Percentiles rank a stretch among this genome's conserved stretches.
Conservation (phyloP, 64 coral and sea anemone genomes). For the Hydrozoanthus tunicans region DNA sequence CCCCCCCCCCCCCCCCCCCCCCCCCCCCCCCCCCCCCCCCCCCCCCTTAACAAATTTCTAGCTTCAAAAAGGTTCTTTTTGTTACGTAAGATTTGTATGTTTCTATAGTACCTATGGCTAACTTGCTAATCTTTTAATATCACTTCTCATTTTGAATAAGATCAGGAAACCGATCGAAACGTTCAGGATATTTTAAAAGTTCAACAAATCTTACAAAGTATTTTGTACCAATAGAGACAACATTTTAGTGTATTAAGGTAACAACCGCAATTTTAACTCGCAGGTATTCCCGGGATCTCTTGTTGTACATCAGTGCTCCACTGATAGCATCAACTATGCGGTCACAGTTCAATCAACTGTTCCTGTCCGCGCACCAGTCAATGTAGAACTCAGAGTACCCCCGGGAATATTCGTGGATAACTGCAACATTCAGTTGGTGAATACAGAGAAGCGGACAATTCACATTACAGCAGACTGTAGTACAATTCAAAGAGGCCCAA, state of each 20-base stretch:
- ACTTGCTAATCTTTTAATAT: no score
- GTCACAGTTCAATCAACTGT: conserved; percentile 41
- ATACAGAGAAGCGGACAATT: conserved; percentile 24
- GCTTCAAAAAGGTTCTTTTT: no score
- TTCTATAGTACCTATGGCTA: no score
- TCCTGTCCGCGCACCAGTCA: conserved; percentile 25
- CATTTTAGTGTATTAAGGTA: not conserved
- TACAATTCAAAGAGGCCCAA: conserved; percentile 16
- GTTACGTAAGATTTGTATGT: no score
- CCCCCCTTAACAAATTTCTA: no score
- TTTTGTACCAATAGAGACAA: no score
- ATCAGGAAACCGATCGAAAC: no score
- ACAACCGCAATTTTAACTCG: not conserved
- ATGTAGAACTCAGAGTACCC: conserved; percentile 23
- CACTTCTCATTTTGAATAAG: no score
- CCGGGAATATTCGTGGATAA: conserved; percentile 28
- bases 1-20: no score
- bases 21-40: no score
- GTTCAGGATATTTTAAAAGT: no score
- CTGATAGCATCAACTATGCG: not conserved
- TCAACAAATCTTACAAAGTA: no score
- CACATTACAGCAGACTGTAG: conserved; percentile 31
- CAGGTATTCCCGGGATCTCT: conserved; percentile 33
- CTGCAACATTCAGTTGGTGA: conserved; percentile 37
- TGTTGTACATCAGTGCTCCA: conserved; percentile 19